A percentile compares a stretch with the other conserved stretches of the same genome.
Evolutionary conservation across 2,113 vertebrate genomes (phyloP).

Genomic region (Hoplias malabaricus): DNA sequence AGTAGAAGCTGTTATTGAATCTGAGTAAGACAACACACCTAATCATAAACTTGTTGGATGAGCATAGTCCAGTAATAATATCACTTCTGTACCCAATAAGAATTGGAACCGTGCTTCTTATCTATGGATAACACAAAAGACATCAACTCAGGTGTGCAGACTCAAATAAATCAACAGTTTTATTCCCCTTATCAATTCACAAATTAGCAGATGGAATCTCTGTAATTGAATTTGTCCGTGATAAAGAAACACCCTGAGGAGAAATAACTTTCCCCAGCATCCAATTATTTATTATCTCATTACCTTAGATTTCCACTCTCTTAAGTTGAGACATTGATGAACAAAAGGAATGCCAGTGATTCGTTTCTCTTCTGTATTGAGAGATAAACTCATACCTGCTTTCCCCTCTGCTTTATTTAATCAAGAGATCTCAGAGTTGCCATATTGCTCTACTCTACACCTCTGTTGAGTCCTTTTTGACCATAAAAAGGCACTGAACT

Average conservation of each 20-base stretch:
- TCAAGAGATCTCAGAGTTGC: not conserved
- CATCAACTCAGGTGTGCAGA: not conserved
- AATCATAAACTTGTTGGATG: too few species aligned
- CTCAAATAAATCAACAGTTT: conserved; percentile 3
- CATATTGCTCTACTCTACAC: not conserved
- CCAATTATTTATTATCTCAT: conserved; percentile 28
- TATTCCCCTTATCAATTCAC: conserved; percentile 1
- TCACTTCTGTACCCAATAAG: not conserved
- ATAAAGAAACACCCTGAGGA: not conserved
- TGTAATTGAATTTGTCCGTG: conserved; percentile 29
- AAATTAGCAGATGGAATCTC: conserved; percentile 33
- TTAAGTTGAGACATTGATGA: conserved; percentile 4
- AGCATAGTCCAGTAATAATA: not conserved
- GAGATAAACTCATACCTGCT: not conserved
- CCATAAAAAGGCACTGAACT: not conserved
- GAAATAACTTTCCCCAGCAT: not conserved
- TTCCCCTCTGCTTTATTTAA: not conserved
- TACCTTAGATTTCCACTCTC: conserved; percentile 16
- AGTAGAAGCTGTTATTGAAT: too few species aligned
- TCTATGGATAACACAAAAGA: not conserved
- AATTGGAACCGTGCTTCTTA: not conserved
- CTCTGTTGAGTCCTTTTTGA: not conserved
- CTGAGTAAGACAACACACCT: too few species aligned
- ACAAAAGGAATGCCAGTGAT: conserved; percentile 5
- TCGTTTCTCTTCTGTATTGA: conserved; percentile 11